phyloP scores from a whole-genome alignment of 2,797 vertebrate genomes.

The Sebastes alutus region DNA sequence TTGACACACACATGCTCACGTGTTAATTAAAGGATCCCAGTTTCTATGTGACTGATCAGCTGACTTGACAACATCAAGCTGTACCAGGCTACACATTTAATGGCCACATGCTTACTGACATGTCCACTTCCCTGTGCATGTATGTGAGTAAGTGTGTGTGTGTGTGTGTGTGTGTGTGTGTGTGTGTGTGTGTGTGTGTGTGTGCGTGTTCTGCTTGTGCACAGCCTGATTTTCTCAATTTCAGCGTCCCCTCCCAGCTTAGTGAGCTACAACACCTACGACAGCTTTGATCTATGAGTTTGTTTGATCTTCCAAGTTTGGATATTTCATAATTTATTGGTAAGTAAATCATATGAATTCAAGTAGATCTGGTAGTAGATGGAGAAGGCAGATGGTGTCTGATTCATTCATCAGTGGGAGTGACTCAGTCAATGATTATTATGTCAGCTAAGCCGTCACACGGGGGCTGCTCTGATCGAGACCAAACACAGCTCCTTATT shows the following conservation, averaged over 20 bases:
- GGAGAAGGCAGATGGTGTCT: conserved; percentile 47
- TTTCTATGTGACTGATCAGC: conserved; percentile 23
- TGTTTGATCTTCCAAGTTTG: conserved; percentile 53
- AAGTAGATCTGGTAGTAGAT: conserved; percentile 28
- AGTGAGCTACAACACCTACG: conserved; percentile 37
- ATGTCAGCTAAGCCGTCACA: conserved; percentile 29
- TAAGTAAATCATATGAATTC: conserved; percentile 40
- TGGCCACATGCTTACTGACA: conserved; percentile 25
- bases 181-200: background rate
- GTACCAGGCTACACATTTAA: conserved; percentile 21
- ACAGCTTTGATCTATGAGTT: conserved; percentile 53
- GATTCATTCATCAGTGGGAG: conserved; percentile 49
- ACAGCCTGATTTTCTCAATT: conserved; percentile 13
- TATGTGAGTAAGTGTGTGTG: too few species aligned
- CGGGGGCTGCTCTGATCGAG: conserved; percentile 20
- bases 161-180: background rate
- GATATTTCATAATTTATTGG: conserved; percentile 47
- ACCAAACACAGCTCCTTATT: conserved; percentile 7
- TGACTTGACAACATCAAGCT: conserved; percentile 9
- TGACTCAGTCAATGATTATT: conserved; percentile 42
- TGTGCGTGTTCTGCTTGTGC: background rate
- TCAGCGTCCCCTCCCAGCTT: conserved; percentile 23
- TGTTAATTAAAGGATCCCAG: background rate
- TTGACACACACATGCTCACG: background rate
- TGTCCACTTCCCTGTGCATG: conserved; percentile 2